phyloP scores from a whole-genome alignment of 2,113 vertebrate species.

The Vulpes ferrilata region DNA sequence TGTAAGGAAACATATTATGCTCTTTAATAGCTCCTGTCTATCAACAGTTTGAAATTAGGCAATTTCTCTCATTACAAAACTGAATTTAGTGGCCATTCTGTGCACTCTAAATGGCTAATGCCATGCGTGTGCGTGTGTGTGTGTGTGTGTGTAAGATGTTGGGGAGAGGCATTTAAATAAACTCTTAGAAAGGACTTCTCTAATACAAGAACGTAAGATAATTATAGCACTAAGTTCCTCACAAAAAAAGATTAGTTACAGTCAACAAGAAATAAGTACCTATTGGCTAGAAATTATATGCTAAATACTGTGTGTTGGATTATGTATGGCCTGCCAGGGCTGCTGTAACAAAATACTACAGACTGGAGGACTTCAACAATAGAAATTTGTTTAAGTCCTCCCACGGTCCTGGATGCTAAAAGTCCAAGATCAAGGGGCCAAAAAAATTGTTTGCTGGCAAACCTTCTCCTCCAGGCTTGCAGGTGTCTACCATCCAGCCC shows the following conservation, averaged over 20 bases:
- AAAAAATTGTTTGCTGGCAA: not conserved
- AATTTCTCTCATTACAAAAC: not conserved
- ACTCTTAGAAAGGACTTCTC: not conserved
- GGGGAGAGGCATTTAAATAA: not conserved
- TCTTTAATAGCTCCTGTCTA: not conserved
- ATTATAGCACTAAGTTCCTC: not conserved
- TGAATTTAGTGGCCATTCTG: not conserved
- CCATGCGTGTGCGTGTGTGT: rapidly evolving
- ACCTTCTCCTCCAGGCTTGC: not conserved
- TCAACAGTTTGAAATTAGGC: not conserved
- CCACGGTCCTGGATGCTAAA: not conserved
- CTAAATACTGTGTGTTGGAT: not conserved
- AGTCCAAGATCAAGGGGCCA: not conserved
- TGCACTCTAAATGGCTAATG: not conserved
- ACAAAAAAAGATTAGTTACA: not conserved
- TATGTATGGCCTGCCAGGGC: not conserved
- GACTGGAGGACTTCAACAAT: not conserved
- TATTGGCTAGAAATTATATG: not conserved
- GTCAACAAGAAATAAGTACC: not conserved
- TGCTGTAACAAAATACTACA: not conserved
- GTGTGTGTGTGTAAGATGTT: not conserved
- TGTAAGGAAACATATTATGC: not conserved
- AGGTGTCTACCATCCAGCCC: not conserved
- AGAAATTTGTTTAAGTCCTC: not conserved
- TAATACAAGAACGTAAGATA: not conserved